Base-by-base conservation (phyloP, 2,113 vertebrate genomes). In the Colistium nudipinnis region DNA sequence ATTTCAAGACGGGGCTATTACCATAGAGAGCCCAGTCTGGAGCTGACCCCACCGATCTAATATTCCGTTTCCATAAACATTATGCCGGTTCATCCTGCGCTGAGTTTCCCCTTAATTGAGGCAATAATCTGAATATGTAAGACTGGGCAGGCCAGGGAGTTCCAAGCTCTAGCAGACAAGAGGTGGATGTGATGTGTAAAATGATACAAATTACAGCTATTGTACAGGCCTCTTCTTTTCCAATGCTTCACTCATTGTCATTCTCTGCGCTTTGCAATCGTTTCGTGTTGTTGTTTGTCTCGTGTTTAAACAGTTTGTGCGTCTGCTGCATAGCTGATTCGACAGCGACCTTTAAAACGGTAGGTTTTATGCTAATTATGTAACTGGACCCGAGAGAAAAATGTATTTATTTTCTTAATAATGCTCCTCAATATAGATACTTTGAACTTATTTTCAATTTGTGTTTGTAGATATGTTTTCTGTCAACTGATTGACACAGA, bases 41-140 rank as follows among this genome's bases (percentile, higher is more conserved):
- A 83, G 78, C 76, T 91, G 90, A 93, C 92, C 89, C 86, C 84
- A 82, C 81, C 87, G 87, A 90, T 90, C 90, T 88, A 91, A 93
- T 91, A 93, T 92, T 90, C 88, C 70, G 90, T 93, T 92, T 93
- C 89, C 88, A 90, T 92, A 94, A 93, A 93, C 92, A 94, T 93
- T 91, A 92, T 92, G 89, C 87, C 87, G 80, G 91, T 93, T 91
- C 90, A 89, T 92, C 91, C 92, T 92, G 84, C 74, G 88, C 88
- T 76, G 88, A 91, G 88, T 91, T 93, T 89, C 83, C 36, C 89
- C 91, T 92, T 93, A 93, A 93, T 92, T 92, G 91, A 93, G 90
- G 88, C 90, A 90, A 91, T 83, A 83, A 92, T 92, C 89, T 92
- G 91, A 93, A 92, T 92, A 92, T 91, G 90, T 88, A 92, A 92